Evolutionary conservation across 2,888 invertebrate species (phyloP).

Genomic region (Phasia obesa): DNA sequence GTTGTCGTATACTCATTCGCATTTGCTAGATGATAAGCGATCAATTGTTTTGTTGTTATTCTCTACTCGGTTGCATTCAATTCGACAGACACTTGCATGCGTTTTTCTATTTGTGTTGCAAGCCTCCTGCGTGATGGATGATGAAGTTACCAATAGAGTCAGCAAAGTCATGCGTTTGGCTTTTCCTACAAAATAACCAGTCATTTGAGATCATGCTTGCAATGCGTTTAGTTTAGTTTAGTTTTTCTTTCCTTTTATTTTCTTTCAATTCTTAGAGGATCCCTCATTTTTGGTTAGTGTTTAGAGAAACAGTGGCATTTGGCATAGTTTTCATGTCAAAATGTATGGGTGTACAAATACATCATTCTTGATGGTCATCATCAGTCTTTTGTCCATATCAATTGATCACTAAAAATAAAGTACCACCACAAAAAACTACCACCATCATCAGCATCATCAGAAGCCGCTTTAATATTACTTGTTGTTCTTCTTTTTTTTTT

Average conservation of each 20-base stretch:
- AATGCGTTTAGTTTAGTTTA: conserved; percentile 21
- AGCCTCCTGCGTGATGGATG: conserved; percentile 64
- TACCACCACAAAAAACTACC: conserved; percentile 53
- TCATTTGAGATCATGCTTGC: conserved; percentile 13
- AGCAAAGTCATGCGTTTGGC: conserved; percentile 48
- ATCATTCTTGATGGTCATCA: conserved; percentile 81
- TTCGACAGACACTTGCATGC: conserved; percentile 32
- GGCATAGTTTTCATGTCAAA: conserved; percentile 80
- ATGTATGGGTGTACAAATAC: conserved; percentile 80
- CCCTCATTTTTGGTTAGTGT: conserved; percentile 56
- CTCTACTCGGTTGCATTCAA: conserved; percentile 13
- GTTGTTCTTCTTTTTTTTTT: conserved; percentile 7
- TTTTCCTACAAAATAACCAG: conserved; percentile 5
- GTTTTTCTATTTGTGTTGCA: conserved; percentile 19
- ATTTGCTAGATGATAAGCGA: conserved; percentile 59
- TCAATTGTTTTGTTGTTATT: conserved; percentile 60
- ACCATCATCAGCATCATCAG: conserved; percentile 3
- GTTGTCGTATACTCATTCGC: not conserved
- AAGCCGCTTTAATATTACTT: conserved; percentile 1
- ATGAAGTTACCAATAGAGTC: conserved; percentile 57
- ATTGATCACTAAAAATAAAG: conserved; percentile 73
- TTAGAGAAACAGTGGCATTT: conserved; percentile 69
- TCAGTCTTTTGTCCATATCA: conserved; percentile 80
- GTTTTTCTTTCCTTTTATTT: no score
- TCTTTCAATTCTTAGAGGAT: conserved; percentile 29